Evolutionary conservation across 1,140 invertebrate species (phyloP).

Genomic region (Drosophila ogumai): DNA sequence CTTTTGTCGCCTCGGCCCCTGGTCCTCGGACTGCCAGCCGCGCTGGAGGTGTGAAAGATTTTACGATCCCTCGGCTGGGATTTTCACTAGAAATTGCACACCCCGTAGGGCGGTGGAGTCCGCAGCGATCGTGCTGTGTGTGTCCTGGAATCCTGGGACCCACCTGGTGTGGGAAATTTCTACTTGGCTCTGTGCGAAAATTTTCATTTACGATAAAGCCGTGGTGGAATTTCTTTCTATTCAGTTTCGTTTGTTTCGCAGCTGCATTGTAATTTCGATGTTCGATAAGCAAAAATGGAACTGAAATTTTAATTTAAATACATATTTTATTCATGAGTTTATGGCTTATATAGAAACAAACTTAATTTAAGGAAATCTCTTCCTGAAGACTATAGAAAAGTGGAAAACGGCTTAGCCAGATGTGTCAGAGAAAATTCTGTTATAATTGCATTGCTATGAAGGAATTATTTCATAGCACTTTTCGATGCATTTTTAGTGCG

Average conservation of each 20-base stretch:
- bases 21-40: conserved; percentile 49
- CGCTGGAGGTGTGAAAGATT: conserved; percentile 74
- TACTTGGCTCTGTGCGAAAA: conserved; percentile 18
- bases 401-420: neutral
- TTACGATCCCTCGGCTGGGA: conserved; percentile 55
- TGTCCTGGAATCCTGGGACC: conserved; percentile 56
- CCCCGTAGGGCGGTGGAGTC: conserved; percentile 61
- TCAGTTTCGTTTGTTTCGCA: neutral
- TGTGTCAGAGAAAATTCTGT: neutral
- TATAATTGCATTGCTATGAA: conserved; percentile 1
- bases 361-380: too few relatives aligned
- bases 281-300: neutral
- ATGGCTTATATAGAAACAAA: too few relatives aligned
- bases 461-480: neutral
- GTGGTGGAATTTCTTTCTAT: conserved; percentile 1
- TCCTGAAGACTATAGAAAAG: too few relatives aligned
- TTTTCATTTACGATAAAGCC: neutral
- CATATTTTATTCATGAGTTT: neutral
- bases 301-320: neutral
- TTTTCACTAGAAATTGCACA: conserved; percentile 65
- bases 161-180: conserved; percentile 71
- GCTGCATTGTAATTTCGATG: neutral
- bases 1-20: conserved; percentile 53
- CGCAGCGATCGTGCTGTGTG: conserved; percentile 59
- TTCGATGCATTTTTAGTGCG: conserved; percentile 6